phyloP scores from a whole-genome alignment of 2,888 invertebrate species.

The Tetragnatha montana region DNA sequence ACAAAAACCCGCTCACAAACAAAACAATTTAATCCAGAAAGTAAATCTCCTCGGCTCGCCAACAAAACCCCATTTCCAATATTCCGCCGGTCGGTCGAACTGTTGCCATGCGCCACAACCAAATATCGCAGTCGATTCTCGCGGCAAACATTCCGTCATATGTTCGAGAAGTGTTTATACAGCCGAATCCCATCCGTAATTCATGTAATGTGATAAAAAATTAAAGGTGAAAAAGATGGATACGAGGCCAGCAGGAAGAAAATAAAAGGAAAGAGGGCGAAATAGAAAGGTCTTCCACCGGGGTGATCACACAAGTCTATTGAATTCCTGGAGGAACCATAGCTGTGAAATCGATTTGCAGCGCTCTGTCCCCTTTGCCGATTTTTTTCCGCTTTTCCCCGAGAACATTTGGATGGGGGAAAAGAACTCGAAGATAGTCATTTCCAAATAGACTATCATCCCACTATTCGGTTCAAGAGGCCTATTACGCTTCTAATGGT shows the following conservation, averaged over 20 bases:
- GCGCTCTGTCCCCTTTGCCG: conserved; percentile 17
- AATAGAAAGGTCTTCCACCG: conserved; percentile 27
- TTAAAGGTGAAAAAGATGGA: conserved; percentile 13
- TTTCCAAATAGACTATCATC: conserved; percentile 15
- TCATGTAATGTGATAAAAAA: conserved; percentile 10
- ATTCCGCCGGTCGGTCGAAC: no score
- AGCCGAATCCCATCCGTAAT: neutral
- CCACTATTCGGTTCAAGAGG: conserved; percentile 27
- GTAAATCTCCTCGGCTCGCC: no score
- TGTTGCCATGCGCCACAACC: neutral
- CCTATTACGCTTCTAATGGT: conserved; percentile 24
- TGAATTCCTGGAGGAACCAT: conserved; percentile 41
- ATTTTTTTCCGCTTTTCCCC: conserved; percentile 17
- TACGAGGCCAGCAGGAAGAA: conserved; percentile 9
- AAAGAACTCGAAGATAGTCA: conserved; percentile 25
- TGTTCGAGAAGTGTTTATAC: neutral
- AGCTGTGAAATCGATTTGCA: conserved; percentile 36
- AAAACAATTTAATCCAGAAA: no score
- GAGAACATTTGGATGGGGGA: conserved; percentile 24
- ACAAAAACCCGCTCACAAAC: no score
- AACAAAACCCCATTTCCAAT: no score
- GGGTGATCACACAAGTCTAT: conserved; percentile 39
- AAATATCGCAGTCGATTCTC: neutral
- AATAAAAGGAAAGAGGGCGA: conserved; percentile 12
- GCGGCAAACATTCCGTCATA: neutral